Evolutionary conservation across 1,140 invertebrate genomes (phyloP), one percentile per base, ranked within the genome.

Genomic region (Arion vulgaris): DNA sequence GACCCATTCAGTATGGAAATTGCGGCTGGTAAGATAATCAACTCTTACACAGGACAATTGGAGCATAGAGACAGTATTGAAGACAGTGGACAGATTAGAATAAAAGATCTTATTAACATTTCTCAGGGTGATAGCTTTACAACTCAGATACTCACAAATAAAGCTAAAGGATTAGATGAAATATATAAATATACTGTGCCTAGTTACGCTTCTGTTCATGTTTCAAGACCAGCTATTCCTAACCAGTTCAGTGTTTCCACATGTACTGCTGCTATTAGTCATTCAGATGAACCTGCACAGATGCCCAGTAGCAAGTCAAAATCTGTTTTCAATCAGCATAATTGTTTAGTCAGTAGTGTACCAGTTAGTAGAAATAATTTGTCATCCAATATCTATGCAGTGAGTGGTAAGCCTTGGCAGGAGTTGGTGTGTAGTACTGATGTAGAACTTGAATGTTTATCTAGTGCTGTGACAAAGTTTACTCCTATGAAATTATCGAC

Each of bases 41-140:
- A 97, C 93, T 96, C 96, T 11, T 93, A 96, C 84, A 97, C 96
- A 7, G 96, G 96, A 23, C 95, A 96, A 85, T 91, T 97, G 86
- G 96, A 97, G 90, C 95, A 95, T 0, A 95, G 96, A 74, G 90
- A 91, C 75, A 81, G 82, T 86, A 34, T 83, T 72, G 80, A 84
- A 69, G 88, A 90, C 72, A 83, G 79, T 49, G 89, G 86, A 86
- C 88, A 86, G 53, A 71, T 80, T 57, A 57, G 51, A 23, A 19
- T 57, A 57, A 57, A 19, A 26, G 51, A 19, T 57, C 4, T 15
- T 17, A 57, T 2, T 57, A 57, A 26, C 51, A 57, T 57, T 57
- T 57, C 51, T 57, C 51, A 57, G 28, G 75, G 45, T 45, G n/a
- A 11, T 53, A 77, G 57, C 32, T 41, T 41, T 79, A 38, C 77